Evolutionary conservation across 2,888 invertebrate species (phyloP).

Genomic region (Rhabditoides inermis): DNA sequence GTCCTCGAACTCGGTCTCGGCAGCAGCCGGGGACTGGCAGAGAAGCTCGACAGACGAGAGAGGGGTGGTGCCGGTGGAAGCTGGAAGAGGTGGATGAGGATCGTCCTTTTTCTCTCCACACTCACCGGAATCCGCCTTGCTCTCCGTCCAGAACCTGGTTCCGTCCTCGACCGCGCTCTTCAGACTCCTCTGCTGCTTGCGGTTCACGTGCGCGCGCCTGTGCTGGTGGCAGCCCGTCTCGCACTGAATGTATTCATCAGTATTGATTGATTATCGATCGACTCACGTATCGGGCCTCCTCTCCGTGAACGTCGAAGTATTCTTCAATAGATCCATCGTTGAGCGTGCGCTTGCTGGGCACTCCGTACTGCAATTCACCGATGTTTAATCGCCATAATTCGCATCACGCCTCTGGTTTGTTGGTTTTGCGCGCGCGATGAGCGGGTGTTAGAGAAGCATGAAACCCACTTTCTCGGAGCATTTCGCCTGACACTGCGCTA

Average conservation of each 20-base stretch:
- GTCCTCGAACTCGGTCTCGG: conserved; percentile 25
- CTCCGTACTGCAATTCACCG: conserved; percentile 26
- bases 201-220: conserved; percentile 16
- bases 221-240: conserved; percentile 33
- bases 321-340: conserved; percentile 21
- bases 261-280: no score
- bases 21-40: conserved; percentile 33
- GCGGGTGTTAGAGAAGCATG: no score
- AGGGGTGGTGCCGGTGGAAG: conserved; percentile 27
- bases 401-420: not conserved
- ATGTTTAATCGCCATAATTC: not conserved
- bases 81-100: conserved; percentile 8
- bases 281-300: conserved; percentile 16
- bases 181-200: no score
- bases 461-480: conserved; percentile 43
- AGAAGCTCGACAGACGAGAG: conserved; percentile 29
- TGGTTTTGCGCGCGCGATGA: no score
- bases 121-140: conserved; percentile 21
- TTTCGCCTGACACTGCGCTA: conserved; percentile 48
- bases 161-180: conserved; percentile 20
- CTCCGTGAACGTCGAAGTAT: conserved; percentile 23
- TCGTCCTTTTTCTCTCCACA: not conserved
- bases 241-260: conserved; percentile 24
- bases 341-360: conserved; percentile 12
- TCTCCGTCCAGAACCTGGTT: conserved; percentile 30